phyloP scores from a whole-genome alignment of 2,888 invertebrate genomes.

The Zootermopsis nevadensis region DNA sequence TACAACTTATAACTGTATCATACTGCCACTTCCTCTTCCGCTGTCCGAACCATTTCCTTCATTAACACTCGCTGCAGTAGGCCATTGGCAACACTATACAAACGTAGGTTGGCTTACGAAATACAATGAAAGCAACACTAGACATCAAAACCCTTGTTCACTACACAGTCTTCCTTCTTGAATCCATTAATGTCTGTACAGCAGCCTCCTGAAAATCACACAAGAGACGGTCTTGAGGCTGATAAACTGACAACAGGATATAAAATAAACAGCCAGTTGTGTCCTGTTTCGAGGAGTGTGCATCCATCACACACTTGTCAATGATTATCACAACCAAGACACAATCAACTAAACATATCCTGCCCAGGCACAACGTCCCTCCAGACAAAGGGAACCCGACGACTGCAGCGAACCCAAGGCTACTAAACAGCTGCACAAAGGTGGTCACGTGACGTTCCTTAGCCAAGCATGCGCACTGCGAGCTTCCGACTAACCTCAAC shows the following conservation, averaged over 20 bases:
- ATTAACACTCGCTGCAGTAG: neutral
- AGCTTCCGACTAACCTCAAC: conserved; percentile 7
- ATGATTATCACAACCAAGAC: conserved; percentile 21
- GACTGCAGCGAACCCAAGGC: conserved; percentile 52
- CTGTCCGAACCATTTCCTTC: conserved; percentile 18
- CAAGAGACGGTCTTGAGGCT: neutral
- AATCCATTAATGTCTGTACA: conserved; percentile 5
- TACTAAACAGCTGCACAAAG: conserved; percentile 52
- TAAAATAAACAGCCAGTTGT: conserved; percentile 7
- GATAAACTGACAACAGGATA: neutral
- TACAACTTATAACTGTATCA: neutral
- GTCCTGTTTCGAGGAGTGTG: conserved; percentile 18
- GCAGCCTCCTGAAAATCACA: conserved; percentile 22
- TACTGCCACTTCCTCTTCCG: neutral
- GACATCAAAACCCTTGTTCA: conserved; percentile 29
- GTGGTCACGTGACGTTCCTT: conserved; percentile 49
- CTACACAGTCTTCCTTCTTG: conserved; percentile 32
- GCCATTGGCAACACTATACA: neutral
- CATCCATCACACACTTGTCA: conserved; percentile 46
- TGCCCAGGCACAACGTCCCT: conserved; percentile 46
- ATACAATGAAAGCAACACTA: neutral
- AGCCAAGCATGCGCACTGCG: conserved; percentile 17
- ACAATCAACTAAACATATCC: conserved; percentile 41
- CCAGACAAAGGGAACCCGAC: conserved; percentile 51
- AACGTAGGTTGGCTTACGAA: neutral